Conservation (phyloP, 2,888 invertebrate genomes). For the Amblyjoppa proteus region DNA sequence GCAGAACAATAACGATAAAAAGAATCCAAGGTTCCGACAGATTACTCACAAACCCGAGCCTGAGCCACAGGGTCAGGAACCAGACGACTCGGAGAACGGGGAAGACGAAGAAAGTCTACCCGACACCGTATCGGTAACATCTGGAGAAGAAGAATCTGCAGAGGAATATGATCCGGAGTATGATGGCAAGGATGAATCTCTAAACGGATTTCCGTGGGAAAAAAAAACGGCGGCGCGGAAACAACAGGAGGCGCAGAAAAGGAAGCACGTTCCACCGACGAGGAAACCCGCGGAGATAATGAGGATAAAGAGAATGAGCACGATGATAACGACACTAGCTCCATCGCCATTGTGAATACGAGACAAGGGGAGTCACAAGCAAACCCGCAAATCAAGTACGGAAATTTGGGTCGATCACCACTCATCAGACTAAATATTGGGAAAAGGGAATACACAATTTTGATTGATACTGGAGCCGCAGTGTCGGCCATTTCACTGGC, state of each 20-base stretch:
- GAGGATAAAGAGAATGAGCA: not conserved
- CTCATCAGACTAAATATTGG: not conserved
- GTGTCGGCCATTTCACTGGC: conserved; percentile 1
- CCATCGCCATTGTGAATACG: conserved; percentile 9
- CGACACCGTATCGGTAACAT: not conserved
- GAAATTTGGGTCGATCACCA: not conserved
- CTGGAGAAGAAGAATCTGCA: not conserved
- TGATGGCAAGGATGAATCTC: not conserved
- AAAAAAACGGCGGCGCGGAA: not conserved
- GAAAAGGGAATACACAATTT: no score
- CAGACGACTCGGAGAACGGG: not conserved
- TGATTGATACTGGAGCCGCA: conserved; percentile 10
- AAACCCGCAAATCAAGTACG: not conserved
- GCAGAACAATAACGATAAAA: not conserved
- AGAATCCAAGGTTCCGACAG: not conserved
- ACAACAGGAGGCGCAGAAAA: no score
- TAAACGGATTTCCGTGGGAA: not conserved
- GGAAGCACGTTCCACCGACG: not conserved
- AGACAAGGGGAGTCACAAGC: not conserved
- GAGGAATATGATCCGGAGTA: not conserved
- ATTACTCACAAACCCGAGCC: not conserved
- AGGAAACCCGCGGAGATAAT: not conserved
- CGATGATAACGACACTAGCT: not conserved
- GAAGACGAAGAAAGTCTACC: not conserved
- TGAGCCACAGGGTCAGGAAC: not conserved